Evolutionary conservation across 92 coral and sea anemone genomes (phyloP).

Genomic region (Micromussa lordhowensis): DNA sequence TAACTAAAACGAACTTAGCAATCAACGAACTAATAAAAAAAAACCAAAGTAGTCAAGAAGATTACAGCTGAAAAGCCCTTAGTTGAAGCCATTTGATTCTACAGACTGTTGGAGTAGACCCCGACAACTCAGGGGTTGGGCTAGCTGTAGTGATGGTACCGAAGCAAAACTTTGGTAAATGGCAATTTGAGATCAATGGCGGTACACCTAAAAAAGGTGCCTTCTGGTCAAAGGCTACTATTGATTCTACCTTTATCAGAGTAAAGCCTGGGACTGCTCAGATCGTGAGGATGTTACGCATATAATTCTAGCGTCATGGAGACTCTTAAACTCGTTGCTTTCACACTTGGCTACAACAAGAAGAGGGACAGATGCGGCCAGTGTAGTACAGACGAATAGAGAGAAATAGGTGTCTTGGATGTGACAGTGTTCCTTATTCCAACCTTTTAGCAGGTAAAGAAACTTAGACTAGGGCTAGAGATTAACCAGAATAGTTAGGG

Average conservation of each 20-base stretch:
- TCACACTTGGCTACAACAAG: conserved; percentile 51
- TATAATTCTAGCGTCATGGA: conserved; percentile 5
- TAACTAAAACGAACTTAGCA: conserved; percentile 16
- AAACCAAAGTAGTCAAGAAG: background rate
- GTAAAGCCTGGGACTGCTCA: conserved; percentile 37
- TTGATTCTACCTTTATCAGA: background rate
- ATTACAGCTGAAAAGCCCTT: background rate
- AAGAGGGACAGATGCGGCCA: conserved; percentile 54
- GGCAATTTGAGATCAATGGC: conserved; percentile 18
- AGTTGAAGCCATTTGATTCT: background rate
- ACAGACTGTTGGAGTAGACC: background rate
- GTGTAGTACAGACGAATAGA: conserved; percentile 10
- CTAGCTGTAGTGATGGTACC: conserved; percentile 1
- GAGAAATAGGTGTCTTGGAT: conserved; percentile 42
- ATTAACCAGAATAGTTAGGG: background rate
- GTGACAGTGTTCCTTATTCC: conserved; percentile 45
- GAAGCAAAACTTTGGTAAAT: conserved; percentile 21
- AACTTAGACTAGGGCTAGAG: background rate
- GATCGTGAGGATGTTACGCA: conserved; percentile 14
- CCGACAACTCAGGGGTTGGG: conserved; percentile 13
- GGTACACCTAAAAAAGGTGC: background rate
- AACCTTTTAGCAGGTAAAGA: conserved; percentile 21
- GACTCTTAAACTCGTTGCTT: conserved; percentile 21
- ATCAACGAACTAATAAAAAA: background rate
- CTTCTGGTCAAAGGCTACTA: conserved; percentile 13